A percentile compares a stretch with the other conserved stretches of the same genome.
Evolutionary conservation across 1,140 invertebrate species (phyloP).

Genomic region (Calliopsis andreniformis): DNA sequence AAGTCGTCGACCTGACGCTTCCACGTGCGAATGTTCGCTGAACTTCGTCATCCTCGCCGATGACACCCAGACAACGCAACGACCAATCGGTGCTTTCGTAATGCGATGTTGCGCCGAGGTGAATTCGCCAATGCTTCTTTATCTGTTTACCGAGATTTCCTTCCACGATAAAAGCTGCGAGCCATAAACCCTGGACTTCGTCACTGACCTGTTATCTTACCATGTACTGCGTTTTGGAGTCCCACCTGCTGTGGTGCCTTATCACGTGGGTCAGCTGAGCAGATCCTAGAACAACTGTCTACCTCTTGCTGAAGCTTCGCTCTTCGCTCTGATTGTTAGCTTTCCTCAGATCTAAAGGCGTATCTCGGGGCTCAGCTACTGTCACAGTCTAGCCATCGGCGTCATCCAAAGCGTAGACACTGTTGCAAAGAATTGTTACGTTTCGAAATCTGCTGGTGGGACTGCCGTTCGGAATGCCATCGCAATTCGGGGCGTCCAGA

Average conservation of each 20-base stretch:
- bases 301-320: too few species aligned
- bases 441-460: not conserved
- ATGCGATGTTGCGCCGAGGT: not conserved
- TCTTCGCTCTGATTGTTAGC: too few species aligned
- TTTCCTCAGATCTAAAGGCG: too few species aligned
- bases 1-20: conserved; percentile 39
- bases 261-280: not conserved
- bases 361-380: too few species aligned
- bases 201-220: too few species aligned
- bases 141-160: not conserved
- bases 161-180: not conserved
- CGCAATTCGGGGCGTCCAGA: not conserved
- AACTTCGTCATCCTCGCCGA: not conserved
- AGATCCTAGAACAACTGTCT: too few species aligned
- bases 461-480: not conserved
- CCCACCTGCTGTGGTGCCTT: not conserved
- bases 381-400: too few species aligned
- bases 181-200: too few species aligned
- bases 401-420: too few species aligned
- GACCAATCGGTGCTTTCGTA: conserved; percentile 16
- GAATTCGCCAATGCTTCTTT: not conserved
- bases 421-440: not conserved
- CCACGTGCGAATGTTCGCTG: conserved; percentile 18
- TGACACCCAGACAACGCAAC: not conserved
- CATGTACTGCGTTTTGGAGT: too few species aligned